Evolutionary conservation across 2,888 invertebrate species (phyloP).

Genomic region (Ornithoptera priamus): DNA sequence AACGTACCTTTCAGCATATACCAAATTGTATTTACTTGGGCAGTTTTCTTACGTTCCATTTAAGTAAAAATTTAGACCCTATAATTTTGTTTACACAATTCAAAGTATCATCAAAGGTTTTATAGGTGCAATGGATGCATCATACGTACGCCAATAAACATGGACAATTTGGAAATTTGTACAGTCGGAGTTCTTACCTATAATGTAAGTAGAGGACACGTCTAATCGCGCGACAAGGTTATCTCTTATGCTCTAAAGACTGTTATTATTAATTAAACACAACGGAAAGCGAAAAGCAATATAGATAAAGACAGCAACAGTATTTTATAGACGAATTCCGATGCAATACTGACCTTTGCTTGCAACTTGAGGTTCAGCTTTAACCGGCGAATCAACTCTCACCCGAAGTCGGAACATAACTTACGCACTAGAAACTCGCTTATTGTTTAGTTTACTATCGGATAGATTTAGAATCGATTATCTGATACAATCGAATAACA

Average conservation of each 20-base stretch:
- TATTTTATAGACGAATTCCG: slow-evolving; percentile 11
- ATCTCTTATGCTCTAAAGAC: slow-evolving; percentile 6
- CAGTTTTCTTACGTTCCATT: neutral
- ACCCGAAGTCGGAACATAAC: slow-evolving; percentile 7
- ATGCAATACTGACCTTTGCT: slow-evolving; percentile 18
- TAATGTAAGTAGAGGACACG: neutral
- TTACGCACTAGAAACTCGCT: slow-evolving; percentile 37
- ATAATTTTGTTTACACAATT: no score
- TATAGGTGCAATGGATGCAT: no score
- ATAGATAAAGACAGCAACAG: slow-evolving; percentile 8
- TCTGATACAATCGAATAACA: slow-evolving; percentile 40
- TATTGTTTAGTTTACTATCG: slow-evolving; percentile 38
- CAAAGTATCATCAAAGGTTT: no score
- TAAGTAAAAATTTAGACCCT: no score
- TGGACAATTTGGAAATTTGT: neutral
- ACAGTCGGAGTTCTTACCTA: neutral
- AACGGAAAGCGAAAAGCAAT: slow-evolving; percentile 19
- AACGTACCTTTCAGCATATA: neutral
- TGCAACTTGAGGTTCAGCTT: slow-evolving; percentile 7
- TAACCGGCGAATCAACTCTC: slow-evolving; percentile 16
- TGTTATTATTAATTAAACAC: slow-evolving; percentile 15
- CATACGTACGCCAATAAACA: no score
- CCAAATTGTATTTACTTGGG: neutral
- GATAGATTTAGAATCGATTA: slow-evolving; percentile 41
- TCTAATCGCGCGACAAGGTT: slow-evolving; percentile 15